Conservation (phyloP, 2,797 vertebrate species). For the Dicrostonyx torquatus region DNA sequence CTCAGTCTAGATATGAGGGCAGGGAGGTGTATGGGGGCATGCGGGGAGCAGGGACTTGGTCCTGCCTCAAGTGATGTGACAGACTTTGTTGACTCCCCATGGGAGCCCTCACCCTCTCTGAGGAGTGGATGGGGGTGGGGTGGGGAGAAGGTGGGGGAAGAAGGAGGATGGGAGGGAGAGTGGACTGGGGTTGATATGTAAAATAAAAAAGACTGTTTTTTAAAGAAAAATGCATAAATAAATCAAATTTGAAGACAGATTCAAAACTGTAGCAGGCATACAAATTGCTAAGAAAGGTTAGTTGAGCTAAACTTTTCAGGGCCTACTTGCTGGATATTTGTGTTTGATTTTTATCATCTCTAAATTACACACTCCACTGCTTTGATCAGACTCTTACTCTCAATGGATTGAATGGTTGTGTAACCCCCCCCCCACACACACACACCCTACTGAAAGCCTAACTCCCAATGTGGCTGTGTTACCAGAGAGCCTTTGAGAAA, state of each 20-base stretch:
- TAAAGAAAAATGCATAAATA: neutral
- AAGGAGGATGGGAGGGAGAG: too few species aligned
- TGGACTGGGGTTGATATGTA: too few species aligned
- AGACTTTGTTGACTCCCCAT: too few species aligned
- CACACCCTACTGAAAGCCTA: neutral
- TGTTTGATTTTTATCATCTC: constrained; percentile 32
- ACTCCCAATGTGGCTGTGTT: neutral
- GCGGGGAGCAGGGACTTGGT: too few species aligned
- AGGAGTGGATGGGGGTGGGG: too few species aligned
- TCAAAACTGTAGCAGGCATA: constrained; percentile 13
- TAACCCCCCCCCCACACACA: neutral
- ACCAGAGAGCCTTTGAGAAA: neutral
- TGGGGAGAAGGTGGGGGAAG: too few species aligned
- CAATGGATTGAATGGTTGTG: neutral
- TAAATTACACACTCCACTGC: neutral
- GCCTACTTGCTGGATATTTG: neutral
- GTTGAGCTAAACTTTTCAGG: constrained; percentile 26
- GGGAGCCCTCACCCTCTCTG: too few species aligned
- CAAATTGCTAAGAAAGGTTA: constrained; percentile 4
- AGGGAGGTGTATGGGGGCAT: too few species aligned
- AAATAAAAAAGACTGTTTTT: too few species aligned
- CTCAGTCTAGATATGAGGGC: too few species aligned
- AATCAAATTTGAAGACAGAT: constrained; percentile 43
- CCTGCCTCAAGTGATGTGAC: too few species aligned
- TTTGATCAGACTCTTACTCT: neutral